phyloP scores from a whole-genome alignment of 2,113 vertebrate species.

The Oncorhynchus keta region DNA sequence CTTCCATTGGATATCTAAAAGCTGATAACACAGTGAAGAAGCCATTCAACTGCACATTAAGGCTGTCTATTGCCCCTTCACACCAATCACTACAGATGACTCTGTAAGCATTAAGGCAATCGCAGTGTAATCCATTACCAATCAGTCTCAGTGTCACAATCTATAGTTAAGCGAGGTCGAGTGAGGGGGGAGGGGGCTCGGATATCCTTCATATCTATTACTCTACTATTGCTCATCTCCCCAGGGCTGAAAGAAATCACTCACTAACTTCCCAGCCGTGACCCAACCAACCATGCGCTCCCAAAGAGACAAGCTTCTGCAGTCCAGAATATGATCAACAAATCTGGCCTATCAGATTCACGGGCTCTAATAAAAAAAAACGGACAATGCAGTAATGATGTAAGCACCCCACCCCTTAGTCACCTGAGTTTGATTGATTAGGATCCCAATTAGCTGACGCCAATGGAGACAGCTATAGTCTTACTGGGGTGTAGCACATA shows the following conservation, averaged over 20 bases:
- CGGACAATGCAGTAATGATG: too few species aligned
- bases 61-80: background rate
- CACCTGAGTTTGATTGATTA: too few species aligned
- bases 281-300: constrained; percentile 15
- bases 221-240: background rate
- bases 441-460: too few species aligned
- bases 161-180: background rate
- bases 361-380: too few species aligned
- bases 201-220: background rate
- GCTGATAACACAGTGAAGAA: background rate
- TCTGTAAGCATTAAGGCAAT: background rate
- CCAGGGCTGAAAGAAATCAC: constrained; percentile 35
- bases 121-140: background rate
- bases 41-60: background rate
- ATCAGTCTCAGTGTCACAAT: background rate
- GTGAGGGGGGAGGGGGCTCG: background rate
- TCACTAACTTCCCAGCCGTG: constrained; percentile 25
- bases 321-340: background rate
- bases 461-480: too few species aligned
- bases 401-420: background rate
- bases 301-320: constrained; percentile 1
- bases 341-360: too few species aligned
- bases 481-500: too few species aligned
- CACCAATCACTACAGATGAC: background rate
- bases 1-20: background rate